phyloP scores from a whole-genome alignment of 2,888 invertebrate genomes.

The Andrena praecox region DNA sequence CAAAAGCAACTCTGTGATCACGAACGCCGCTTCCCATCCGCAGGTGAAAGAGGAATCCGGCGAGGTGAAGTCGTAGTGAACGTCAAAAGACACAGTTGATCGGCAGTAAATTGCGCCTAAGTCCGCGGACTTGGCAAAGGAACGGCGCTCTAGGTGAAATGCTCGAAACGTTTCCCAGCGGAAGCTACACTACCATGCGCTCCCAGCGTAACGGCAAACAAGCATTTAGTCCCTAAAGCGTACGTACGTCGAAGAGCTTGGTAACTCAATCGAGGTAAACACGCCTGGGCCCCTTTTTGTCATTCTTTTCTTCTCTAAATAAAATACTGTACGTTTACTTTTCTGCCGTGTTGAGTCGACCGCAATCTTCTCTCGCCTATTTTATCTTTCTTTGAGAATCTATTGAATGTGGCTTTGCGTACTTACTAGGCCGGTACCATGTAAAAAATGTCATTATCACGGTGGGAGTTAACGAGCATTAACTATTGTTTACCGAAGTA shows the following conservation, averaged over 20 bases:
- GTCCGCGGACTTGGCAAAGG: constrained; percentile 31
- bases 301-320: constrained; percentile 26
- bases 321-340: constrained; percentile 38
- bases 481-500: constrained; percentile 27
- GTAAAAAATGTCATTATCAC: constrained; percentile 16
- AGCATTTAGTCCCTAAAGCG: constrained; percentile 54
- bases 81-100: constrained; percentile 24
- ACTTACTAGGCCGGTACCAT: constrained; percentile 63
- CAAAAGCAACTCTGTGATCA: constrained; percentile 76
- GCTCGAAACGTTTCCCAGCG: constrained; percentile 24
- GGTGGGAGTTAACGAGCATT: constrained; percentile 24
- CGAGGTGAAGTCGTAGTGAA: constrained; percentile 77
- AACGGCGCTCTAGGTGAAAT: constrained; percentile 49
- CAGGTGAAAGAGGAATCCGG: constrained; percentile 78
- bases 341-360: neutral
- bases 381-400: neutral
- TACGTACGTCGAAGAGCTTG: constrained; percentile 47
- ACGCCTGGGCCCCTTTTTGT: neutral
- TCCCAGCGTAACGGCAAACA: constrained; percentile 39
- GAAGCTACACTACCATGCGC: constrained; percentile 46
- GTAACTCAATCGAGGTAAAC: constrained; percentile 41
- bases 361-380: constrained; percentile 19
- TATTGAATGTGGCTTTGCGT: constrained; percentile 50
- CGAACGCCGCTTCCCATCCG: constrained; percentile 70
- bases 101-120: constrained; percentile 24